These are phyloP conservation scores for Xestoiulus laeticollis DNA, from an alignment of 2,888 invertebrate genomes.

Conservation along the genomic window DNA sequence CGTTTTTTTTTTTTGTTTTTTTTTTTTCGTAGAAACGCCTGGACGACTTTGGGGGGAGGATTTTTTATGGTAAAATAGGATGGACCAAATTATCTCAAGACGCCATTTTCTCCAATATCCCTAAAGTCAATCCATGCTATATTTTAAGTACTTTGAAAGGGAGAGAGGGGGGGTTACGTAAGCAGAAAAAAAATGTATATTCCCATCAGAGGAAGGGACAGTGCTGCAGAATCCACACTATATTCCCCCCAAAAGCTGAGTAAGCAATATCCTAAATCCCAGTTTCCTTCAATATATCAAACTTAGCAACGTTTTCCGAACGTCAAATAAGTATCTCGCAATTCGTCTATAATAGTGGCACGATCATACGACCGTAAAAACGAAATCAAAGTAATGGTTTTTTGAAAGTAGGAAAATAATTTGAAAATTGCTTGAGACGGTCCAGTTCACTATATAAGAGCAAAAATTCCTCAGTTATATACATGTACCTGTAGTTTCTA, in stretches of 20 bases:
- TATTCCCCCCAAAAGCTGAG: not conserved
- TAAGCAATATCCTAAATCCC: not conserved
- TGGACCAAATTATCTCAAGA: constrained; percentile 25
- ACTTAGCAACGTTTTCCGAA: not conserved
- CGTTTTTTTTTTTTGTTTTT: not conserved
- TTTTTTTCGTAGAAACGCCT: constrained; percentile 21
- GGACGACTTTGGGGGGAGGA: not conserved
- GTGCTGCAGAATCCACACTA: not conserved
- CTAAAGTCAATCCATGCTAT: not conserved
- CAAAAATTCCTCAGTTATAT: too few relatives aligned
- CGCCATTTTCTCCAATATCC: constrained; percentile 41
- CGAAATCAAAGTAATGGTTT: not conserved
- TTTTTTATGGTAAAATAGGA: constrained; percentile 23
- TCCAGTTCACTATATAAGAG: too few relatives aligned
- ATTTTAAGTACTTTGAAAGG: not conserved
- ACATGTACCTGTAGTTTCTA: too few relatives aligned
- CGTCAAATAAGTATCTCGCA: not conserved
- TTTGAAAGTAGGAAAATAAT: too few relatives aligned
- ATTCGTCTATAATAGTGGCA: not conserved
- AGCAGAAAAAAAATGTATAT: not conserved
- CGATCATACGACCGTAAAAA: not conserved
- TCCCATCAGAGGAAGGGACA: not conserved
- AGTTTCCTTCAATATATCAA: not conserved
- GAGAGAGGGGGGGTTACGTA: constrained; percentile 4
- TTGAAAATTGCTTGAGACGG: not conserved